phyloP scores from a whole-genome alignment of 2,113 vertebrate genomes.

The Perca fluviatilis region DNA sequence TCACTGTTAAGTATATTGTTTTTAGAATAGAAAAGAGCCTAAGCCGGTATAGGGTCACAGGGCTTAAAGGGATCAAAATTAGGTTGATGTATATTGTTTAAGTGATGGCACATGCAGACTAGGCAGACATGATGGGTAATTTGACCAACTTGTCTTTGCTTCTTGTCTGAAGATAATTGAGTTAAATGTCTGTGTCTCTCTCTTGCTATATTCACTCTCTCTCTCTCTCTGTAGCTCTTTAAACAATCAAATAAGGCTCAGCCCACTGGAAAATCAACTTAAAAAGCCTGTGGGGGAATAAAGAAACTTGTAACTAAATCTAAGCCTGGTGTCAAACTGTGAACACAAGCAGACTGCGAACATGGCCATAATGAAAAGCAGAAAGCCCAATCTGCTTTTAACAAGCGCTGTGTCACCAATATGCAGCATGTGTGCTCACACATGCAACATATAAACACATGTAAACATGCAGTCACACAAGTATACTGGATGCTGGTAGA shows the following conservation, averaged over 20 bases:
- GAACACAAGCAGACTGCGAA: slow-evolving; percentile 73
- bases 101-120: slow-evolving; percentile 66
- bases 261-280: slow-evolving; percentile 71
- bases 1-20: slow-evolving; percentile 27
- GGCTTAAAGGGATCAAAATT: slow-evolving; percentile 43
- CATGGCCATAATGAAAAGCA: slow-evolving; percentile 73
- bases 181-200: slow-evolving; percentile 47
- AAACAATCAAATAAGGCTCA: slow-evolving; percentile 65
- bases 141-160: slow-evolving; percentile 50
- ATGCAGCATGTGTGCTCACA: slow-evolving; percentile 42
- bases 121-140: slow-evolving; percentile 55
- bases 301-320: slow-evolving; percentile 74
- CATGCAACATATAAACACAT: slow-evolving; percentile 26
- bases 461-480: slow-evolving; percentile 9
- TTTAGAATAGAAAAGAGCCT: slow-evolving; percentile 19
- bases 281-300: slow-evolving; percentile 69
- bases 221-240: slow-evolving; percentile 40
- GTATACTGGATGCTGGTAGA: neutral
- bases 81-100: slow-evolving; percentile 56
- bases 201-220: slow-evolving; percentile 24
- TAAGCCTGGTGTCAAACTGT: slow-evolving; percentile 71
- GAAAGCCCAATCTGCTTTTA: slow-evolving; percentile 49
- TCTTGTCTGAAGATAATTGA: slow-evolving; percentile 59
- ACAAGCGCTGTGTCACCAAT: slow-evolving; percentile 30
- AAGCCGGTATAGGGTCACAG: slow-evolving; percentile 13